phyloP scores from a whole-genome alignment of 2,113 vertebrate species.

The Antigone vipio region DNA sequence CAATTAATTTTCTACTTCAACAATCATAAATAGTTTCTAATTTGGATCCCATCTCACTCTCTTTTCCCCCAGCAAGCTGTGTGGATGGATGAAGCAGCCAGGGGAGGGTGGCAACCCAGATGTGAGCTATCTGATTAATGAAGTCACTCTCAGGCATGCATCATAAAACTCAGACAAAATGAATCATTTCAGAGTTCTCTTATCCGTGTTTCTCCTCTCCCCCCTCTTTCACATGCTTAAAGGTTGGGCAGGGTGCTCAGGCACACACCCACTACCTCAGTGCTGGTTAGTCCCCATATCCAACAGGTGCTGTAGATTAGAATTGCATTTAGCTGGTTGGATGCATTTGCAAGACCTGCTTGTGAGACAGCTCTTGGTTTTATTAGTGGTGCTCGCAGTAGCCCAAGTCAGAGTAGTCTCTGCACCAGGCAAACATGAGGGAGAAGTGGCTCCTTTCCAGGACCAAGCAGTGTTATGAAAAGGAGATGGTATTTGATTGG shows the following conservation, averaged over 20 bases:
- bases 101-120: constrained; percentile 1
- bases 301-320: not conserved
- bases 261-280: not conserved
- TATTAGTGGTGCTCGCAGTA: not conserved
- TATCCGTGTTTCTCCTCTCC: not conserved
- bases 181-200: constrained; percentile 34
- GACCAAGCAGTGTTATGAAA: not conserved
- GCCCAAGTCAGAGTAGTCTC: not conserved
- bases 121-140: constrained; percentile 24
- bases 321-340: not conserved
- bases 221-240: not conserved
- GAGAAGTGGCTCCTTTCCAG: not conserved
- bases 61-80: not conserved
- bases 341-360: not conserved
- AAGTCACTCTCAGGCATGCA: constrained; percentile 1
- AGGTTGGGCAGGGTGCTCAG: not conserved
- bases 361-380: not conserved
- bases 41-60: not conserved
- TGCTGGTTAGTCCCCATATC: not conserved
- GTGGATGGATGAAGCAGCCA: constrained; percentile 5
- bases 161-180: constrained; percentile 47
- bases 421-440: not conserved
- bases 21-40: constrained; percentile 22
- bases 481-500: not conserved
- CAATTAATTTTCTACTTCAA: constrained; percentile 38